Percentiles rank a stretch among this genome's conserved stretches.
phyloP scores from a whole-genome alignment of 2,113 vertebrate genomes.

The Ariopsis seemanni region DNA sequence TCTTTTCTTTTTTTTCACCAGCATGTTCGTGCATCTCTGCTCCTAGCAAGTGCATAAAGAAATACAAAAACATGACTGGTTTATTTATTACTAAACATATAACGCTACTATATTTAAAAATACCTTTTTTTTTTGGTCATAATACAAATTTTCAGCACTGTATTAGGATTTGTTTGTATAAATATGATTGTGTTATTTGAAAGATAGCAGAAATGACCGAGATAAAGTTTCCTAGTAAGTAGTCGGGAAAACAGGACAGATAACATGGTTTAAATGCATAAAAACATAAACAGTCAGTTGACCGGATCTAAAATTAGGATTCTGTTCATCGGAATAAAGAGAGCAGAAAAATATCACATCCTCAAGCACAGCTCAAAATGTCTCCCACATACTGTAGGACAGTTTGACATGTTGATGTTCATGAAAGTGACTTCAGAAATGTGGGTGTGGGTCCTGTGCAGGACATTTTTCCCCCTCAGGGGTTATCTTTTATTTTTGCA shows the following conservation, averaged over 20 bases:
- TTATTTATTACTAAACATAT: background rate
- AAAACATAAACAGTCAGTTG: background rate
- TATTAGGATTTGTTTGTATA: background rate
- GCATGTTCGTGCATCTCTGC: slow-evolving; percentile 54
- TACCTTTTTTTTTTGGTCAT: background rate
- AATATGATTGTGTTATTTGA: background rate
- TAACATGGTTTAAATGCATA: background rate
- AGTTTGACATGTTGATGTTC: slow-evolving; percentile 49
- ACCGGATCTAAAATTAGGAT: background rate
- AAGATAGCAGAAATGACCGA: background rate
- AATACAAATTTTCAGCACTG: background rate
- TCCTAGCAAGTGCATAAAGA: slow-evolving; percentile 54
- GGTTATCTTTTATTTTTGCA: slow-evolving; percentile 44
- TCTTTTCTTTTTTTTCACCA: slow-evolving; percentile 59
- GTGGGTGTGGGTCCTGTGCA: slow-evolving; percentile 36
- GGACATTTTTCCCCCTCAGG: slow-evolving; percentile 44
- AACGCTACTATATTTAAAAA: background rate
- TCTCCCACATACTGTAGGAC: slow-evolving; percentile 36
- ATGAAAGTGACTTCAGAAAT: slow-evolving; percentile 28
- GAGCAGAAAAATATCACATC: slow-evolving; percentile 37
- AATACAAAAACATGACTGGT: slow-evolving; percentile 5
- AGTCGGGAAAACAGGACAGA: background rate
- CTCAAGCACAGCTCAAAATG: slow-evolving; percentile 39
- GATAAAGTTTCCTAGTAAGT: background rate
- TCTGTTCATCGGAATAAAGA: slow-evolving; percentile 18